Evolutionary conservation across 37 sponge, comb jelly and placozoan genomes (phyloP), one percentile per base, ranked within the genome.

Genomic region (Spongilla lacustris): DNA sequence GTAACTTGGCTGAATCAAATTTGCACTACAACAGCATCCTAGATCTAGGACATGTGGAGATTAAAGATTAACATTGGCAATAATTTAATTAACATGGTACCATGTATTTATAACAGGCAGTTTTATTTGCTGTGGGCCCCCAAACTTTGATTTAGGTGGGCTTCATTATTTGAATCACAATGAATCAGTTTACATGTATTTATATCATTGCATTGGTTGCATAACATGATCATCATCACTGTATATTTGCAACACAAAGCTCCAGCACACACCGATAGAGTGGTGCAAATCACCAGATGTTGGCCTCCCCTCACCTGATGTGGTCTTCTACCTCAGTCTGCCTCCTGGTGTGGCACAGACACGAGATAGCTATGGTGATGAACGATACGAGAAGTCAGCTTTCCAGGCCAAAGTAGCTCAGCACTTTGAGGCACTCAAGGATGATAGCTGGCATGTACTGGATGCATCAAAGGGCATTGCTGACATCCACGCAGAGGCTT

Each of bases 251-350:
- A 8, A 58, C n/a, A n/a, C n/a, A 58, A 10, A 58, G 58, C 19
- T 58, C 58, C 11, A 8, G 1, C 0, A 76, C 33, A 90, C 94
- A 32, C 27, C 81, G 19, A 34, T 97, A 72, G 86, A 87, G 10
- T 97, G 97, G 97, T 97, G 95, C 71, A 94, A 88, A 48, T 70
- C 79, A 9, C 89, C 95, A 41, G 97, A 97, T 36, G 32, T 74
- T 4, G 97, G 97, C 24, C 83, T 97, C 3, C 89, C 93, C 0
- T 66, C 73, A 25, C 97, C 97, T 27, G 97, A 97, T 68, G 66
- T 90, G 25, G 97, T 97, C 32, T 84, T 92, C 72, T 95, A 87
- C 81, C 79, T 97, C 37, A 48, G 46, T 32, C 83, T 97, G 10
- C 50, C 97, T 14, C 68, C 83, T 31, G 73, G 76, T 33, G 91